Evolutionary conservation across 2,888 invertebrate genomes (phyloP).

Genomic region (Drosophila algonquin): DNA sequence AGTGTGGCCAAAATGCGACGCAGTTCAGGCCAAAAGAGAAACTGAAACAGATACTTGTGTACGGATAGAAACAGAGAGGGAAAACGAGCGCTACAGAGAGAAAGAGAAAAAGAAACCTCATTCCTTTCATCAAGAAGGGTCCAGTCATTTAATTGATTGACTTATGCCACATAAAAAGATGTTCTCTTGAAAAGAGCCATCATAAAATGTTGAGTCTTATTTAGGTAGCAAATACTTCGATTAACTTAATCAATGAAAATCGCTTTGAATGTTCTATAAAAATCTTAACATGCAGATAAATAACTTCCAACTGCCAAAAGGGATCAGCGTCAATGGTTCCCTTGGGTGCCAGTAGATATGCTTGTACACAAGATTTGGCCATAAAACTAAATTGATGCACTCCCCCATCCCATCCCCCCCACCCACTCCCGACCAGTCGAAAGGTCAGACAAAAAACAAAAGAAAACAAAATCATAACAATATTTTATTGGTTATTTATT

Average conservation of each 20-base stretch:
- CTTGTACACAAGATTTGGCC: conserved; percentile 22
- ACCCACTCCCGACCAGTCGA: neutral
- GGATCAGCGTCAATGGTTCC: conserved; percentile 30
- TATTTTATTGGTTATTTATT: neutral
- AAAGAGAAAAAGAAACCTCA: neutral
- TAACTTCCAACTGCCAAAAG: conserved; percentile 28
- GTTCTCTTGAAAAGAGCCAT: conserved; percentile 12
- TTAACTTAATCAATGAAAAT: conserved; percentile 25
- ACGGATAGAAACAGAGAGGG: neutral
- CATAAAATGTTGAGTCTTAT: conserved; percentile 39
- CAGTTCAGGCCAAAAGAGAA: conserved; percentile 21
- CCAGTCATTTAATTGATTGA: conserved; percentile 45
- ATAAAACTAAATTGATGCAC: conserved; percentile 48
- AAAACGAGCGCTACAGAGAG: neutral
- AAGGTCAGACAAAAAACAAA: conserved; percentile 2
- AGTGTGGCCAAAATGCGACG: conserved; percentile 36
- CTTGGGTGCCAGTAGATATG: conserved; percentile 22
- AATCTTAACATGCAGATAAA: conserved; percentile 29
- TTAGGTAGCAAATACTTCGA: conserved; percentile 20
- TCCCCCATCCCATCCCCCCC: neutral
- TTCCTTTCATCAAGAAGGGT: conserved; percentile 7
- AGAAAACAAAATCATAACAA: conserved; percentile 9
- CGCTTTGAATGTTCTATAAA: conserved; percentile 28
- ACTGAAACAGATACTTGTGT: conserved; percentile 1
- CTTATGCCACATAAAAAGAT: conserved; percentile 22